Percentiles rank a stretch among this genome's conserved stretches.
Conservation (phyloP, 2,113 vertebrate genomes). For the Myanophis thanlyinensis region DNA sequence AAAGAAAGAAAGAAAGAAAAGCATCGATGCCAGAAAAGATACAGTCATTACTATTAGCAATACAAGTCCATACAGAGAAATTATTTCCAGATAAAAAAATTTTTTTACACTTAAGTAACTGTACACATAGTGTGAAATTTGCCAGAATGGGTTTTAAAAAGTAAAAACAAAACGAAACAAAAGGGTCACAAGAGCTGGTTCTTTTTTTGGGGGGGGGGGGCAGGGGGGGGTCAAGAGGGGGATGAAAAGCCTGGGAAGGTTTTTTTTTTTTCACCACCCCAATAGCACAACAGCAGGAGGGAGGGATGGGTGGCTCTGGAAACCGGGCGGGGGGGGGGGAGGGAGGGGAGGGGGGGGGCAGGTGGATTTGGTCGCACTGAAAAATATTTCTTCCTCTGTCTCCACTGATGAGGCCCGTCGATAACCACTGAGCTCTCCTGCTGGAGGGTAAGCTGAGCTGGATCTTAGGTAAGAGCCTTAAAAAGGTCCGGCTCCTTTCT, state of each 20-base stretch:
- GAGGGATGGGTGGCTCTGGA: neutral
- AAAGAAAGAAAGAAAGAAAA: slow-evolving; percentile 14
- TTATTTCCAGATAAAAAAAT: slow-evolving; percentile 50
- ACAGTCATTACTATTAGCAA: slow-evolving; percentile 49
- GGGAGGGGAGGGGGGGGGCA: slow-evolving; percentile 33
- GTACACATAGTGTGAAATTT: slow-evolving; percentile 47
- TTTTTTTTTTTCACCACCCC: too few relatives aligned
- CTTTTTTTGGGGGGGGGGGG: neutral
- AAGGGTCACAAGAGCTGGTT: slow-evolving; percentile 7
- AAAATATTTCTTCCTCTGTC: slow-evolving; percentile 13
- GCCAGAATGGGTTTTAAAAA: slow-evolving; percentile 40
- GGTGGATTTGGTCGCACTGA: slow-evolving; percentile 52
- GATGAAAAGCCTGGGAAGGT: slow-evolving; percentile 43
- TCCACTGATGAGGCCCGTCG: slow-evolving; percentile 50
- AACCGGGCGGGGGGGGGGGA: slow-evolving; percentile 12
- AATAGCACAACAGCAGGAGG: slow-evolving; percentile 42
- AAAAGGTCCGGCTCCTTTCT: slow-evolving; percentile 43
- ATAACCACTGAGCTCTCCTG: slow-evolving; percentile 51
- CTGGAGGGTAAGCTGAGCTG: slow-evolving; percentile 43
- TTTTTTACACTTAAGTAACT: slow-evolving; percentile 54
- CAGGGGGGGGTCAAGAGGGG: neutral
- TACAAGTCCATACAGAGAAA: slow-evolving; percentile 53
- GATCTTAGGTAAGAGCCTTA: slow-evolving; percentile 59
- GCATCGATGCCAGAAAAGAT: slow-evolving; percentile 38
- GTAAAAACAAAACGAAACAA: neutral